Evolutionary conservation across 2,888 invertebrate species (phyloP), one percentile per base, ranked within the genome.

Genomic region (Pyrocoelia pectoralis): DNA sequence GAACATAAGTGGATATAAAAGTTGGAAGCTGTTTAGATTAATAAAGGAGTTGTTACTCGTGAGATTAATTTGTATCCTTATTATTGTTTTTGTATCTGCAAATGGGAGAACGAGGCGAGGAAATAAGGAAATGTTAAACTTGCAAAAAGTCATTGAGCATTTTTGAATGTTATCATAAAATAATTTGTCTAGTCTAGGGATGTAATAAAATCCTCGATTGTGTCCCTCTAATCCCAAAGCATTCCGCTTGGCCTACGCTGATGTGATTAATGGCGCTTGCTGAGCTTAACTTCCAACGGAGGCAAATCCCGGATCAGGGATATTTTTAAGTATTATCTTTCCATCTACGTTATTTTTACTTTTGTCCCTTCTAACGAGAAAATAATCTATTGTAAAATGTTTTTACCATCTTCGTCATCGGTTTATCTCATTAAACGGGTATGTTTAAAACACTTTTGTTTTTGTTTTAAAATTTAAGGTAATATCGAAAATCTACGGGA

Each of bases 241-340:
- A 70, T 72, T 73, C 73, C 72, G 71, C 72, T 65, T 61, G 70
- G 71, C 67, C 71, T 71, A 67, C 68, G 68, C 63, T 68, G 72
- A 72, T 71, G 72, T 76, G 76, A 76, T 76, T 76, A 76, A 76
- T 76, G 73, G 72, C 70, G 72, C 73, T 73, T 70, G 70, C 71
- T 68, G 70, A 68, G 74, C 72, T 76, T 74, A 73, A 74, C 72
- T 74, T 73, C 69, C 71, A 70, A 70, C 71, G 66, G 68, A 60
- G 58, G 65, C 63, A 65, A 67, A 63, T 66, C 66, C 67, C 46
- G 64, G 63, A 67, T 65, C 69, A 63, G 63, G 60, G 69, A 67
- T 68, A 69, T 66, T 69, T 69, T 69, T 68, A 66, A 66, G 68
- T 66, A 61, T 69, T 69, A 67, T 69, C 69, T 68, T 66, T 68